Percentiles rank a stretch among this genome's conserved stretches.
Conservation (phyloP, 2,888 invertebrate species). For the Acleris literana region DNA sequence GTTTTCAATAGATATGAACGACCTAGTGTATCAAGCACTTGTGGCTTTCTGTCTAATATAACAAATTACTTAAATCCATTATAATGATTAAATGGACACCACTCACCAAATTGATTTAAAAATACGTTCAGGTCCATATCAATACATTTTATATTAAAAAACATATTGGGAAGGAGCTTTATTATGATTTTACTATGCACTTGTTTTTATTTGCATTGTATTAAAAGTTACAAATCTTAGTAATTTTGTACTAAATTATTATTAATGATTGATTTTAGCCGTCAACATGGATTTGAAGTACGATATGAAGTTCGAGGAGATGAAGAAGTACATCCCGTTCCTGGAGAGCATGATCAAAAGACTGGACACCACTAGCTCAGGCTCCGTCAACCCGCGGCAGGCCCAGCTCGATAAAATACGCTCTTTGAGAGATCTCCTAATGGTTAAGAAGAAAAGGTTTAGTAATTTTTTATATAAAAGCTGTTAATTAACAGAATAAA, state of each 20-base stretch:
- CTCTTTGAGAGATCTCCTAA: constrained; percentile 84
- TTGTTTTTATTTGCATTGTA: constrained; percentile 5
- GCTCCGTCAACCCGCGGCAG: constrained; percentile 78
- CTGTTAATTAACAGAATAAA: background rate
- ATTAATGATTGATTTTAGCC: constrained; percentile 50
- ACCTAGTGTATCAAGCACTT: no score
- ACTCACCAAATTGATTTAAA: no score
- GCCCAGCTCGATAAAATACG: constrained; percentile 86
- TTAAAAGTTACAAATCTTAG: background rate
- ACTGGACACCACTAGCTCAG: constrained; percentile 78
- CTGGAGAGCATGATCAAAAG: constrained; percentile 87
- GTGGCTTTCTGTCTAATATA: no score
- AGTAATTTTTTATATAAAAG: background rate
- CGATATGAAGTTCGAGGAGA: constrained; percentile 85
- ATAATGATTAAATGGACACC: no score
- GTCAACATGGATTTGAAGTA: constrained; percentile 77
- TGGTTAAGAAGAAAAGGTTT: constrained; percentile 85
- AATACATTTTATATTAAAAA: no score
- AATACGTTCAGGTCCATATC: no score
- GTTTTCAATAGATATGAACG: no score
- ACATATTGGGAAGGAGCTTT: no score
- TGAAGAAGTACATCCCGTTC: constrained; percentile 89
- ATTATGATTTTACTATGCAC: no score
- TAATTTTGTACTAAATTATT: constrained; percentile 9
- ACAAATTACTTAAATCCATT: no score